phyloP scores from a whole-genome alignment of 92 coral and sea anemone species.

The Porites divaricata region DNA sequence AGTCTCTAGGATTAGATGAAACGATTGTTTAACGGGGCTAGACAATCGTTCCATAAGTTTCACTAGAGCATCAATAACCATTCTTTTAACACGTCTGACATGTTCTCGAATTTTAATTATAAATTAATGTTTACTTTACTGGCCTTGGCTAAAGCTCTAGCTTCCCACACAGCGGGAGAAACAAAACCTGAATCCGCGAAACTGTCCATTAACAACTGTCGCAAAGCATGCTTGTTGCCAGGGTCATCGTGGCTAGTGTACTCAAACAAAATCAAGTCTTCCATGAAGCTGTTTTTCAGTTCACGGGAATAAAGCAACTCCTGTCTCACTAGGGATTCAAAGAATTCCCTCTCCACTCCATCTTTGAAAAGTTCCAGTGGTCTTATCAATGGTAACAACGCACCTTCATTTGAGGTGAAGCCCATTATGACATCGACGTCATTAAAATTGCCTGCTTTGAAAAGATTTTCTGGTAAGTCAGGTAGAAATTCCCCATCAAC shows the following conservation, averaged over 20 bases:
- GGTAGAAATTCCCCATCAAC: slow-evolving; percentile 76
- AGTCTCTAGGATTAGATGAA: too few relatives aligned
- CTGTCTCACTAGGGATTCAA: slow-evolving; percentile 8
- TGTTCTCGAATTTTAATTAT: too few relatives aligned
- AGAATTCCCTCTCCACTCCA: slow-evolving; percentile 26
- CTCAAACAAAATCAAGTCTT: slow-evolving; percentile 42
- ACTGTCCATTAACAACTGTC: slow-evolving; percentile 36
- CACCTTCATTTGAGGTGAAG: slow-evolving; percentile 46
- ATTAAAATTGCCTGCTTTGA: slow-evolving; percentile 20
- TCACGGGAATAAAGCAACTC: neutral
- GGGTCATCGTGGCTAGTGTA: slow-evolving; percentile 55
- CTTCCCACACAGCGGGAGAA: slow-evolving; percentile 65
- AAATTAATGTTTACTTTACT: neutral
- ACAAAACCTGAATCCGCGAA: slow-evolving; percentile 34
- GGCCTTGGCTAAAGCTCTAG: slow-evolving; percentile 30
- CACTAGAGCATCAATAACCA: too few relatives aligned
- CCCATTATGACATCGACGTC: slow-evolving; percentile 64
- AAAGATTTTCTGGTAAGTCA: slow-evolving; percentile 44
- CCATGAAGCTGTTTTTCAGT: slow-evolving; percentile 29
- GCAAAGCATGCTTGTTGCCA: slow-evolving; percentile 16
- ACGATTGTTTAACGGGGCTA: too few relatives aligned
- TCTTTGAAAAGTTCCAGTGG: slow-evolving; percentile 21
- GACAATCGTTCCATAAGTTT: too few relatives aligned
- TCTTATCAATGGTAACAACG: slow-evolving; percentile 2
- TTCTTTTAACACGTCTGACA: too few relatives aligned